Conservation (phyloP, 2,888 invertebrate genomes). For the Cephalotes varians region DNA sequence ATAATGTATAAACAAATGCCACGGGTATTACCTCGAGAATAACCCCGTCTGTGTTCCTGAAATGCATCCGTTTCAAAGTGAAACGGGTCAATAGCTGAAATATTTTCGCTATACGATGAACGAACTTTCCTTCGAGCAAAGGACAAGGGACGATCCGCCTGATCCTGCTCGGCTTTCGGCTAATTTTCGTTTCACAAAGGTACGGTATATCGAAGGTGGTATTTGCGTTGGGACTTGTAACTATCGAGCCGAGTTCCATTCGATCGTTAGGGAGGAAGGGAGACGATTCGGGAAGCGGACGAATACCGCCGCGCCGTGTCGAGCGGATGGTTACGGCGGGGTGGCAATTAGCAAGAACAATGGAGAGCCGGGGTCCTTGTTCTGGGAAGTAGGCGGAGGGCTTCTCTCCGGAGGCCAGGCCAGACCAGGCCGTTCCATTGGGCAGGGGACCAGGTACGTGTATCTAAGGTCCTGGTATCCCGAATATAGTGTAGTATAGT, state of each 20-base stretch:
- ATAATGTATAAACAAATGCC: not conserved
- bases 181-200: constrained; percentile 73
- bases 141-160: not conserved
- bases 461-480: constrained; percentile 20
- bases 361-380: constrained; percentile 80
- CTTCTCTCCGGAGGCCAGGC: constrained; percentile 63
- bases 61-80: not conserved
- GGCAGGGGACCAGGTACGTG: constrained; percentile 60
- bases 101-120: constrained; percentile 27
- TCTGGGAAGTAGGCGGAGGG: constrained; percentile 82
- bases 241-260: constrained; percentile 73
- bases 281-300: constrained; percentile 62
- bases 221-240: constrained; percentile 79
- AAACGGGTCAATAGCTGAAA: not conserved
- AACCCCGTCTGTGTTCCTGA: not conserved
- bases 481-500: constrained; percentile 17
- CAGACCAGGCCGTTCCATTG: constrained; percentile 67
- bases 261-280: constrained; percentile 70
- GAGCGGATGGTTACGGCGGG: constrained; percentile 76
- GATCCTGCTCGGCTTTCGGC: constrained; percentile 62
- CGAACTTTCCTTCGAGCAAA: not conserved
- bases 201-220: constrained; percentile 71
- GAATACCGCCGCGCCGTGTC: constrained; percentile 31
- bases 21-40: not conserved
- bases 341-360: constrained; percentile 86